Evolutionary conservation across 2,888 invertebrate species (phyloP).

Genomic region (Mamestra brassicae): DNA sequence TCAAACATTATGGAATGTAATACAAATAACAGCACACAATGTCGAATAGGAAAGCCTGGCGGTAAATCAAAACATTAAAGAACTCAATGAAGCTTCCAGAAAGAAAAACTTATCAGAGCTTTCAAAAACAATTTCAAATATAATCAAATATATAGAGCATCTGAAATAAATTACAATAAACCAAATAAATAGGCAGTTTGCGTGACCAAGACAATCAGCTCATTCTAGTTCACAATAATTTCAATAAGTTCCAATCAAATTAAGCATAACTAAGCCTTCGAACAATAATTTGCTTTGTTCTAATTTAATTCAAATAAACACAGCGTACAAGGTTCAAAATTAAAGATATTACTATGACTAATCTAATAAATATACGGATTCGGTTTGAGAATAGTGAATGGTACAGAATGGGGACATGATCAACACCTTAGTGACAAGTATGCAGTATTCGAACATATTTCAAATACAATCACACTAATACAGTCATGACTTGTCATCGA

Average conservation of each 20-base stretch:
- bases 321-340: background rate
- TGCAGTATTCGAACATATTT: slow-evolving; percentile 36
- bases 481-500: slow-evolving; percentile 23
- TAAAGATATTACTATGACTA: slow-evolving; percentile 17
- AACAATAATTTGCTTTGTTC: background rate
- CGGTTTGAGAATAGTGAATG: slow-evolving; percentile 29
- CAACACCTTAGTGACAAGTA: slow-evolving; percentile 35
- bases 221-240: background rate
- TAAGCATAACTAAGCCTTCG: background rate
- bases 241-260: background rate
- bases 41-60: background rate
- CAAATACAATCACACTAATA: slow-evolving; percentile 19
- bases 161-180: background rate
- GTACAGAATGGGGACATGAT: slow-evolving; percentile 45
- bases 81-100: background rate
- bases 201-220: background rate
- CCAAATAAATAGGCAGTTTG: background rate
- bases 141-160: background rate
- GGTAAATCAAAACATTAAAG: no score
- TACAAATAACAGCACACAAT: background rate
- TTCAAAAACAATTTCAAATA: background rate
- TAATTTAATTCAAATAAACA: slow-evolving; percentile 14
- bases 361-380: slow-evolving; percentile 32
- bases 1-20: background rate
- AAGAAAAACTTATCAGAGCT: no score